Conservation (phyloP, 2,797 vertebrate species). For the Moxostoma hubbsi region DNA sequence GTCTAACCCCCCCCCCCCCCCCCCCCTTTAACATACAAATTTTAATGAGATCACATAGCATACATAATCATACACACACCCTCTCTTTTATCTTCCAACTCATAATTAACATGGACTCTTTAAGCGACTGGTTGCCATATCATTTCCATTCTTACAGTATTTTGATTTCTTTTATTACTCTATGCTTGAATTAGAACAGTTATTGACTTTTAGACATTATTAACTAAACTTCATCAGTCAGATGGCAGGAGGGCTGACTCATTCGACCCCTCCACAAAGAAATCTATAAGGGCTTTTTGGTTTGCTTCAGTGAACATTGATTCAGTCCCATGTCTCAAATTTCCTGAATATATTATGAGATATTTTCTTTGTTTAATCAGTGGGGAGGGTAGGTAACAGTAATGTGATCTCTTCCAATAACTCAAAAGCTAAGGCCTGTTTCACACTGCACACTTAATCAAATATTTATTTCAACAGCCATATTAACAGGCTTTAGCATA, state of each 20-base stretch:
- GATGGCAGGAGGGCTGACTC: constrained; percentile 30
- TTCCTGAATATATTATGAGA: constrained; percentile 33
- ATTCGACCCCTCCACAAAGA: constrained; percentile 25
- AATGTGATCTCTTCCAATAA: constrained; percentile 29
- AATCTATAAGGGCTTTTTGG: constrained; percentile 28
- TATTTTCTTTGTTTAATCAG: constrained; percentile 40
- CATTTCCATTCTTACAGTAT: constrained; percentile 60
- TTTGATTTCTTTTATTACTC: constrained; percentile 60
- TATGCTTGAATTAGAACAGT: constrained; percentile 51
- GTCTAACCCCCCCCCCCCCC: no score
- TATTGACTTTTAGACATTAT: constrained; percentile 48
- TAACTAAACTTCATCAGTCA: constrained; percentile 46
- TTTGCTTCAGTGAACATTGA: constrained; percentile 7
- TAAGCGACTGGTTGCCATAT: neutral
- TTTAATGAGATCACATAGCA: neutral
- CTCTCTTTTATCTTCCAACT: constrained; percentile 20
- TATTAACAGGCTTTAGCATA: no score
- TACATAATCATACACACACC: neutral
- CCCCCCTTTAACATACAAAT: no score
- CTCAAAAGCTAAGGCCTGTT: neutral
- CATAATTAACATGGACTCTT: constrained; percentile 50
- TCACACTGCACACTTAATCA: constrained; percentile 11
- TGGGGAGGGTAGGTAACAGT: constrained; percentile 6
- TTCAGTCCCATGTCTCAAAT: constrained; percentile 25
- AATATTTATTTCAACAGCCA: no score